phyloP scores from a whole-genome alignment of 2,888 invertebrate species.

The Sminthurides aquaticus region DNA sequence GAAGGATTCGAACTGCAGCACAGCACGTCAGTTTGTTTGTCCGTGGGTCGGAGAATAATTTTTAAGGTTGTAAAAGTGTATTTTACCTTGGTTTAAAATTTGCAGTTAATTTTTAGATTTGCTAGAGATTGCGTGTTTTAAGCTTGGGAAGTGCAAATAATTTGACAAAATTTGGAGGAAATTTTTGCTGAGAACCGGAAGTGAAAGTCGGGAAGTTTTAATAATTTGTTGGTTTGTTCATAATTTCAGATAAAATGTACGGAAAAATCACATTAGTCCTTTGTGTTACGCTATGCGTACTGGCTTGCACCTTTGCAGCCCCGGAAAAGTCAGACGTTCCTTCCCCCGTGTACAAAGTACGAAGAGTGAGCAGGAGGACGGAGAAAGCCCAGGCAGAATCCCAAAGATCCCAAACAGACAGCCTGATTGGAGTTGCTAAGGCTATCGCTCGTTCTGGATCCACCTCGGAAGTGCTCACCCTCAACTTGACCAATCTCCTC shows the following conservation, averaged over 20 bases:
- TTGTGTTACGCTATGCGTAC: constrained; percentile 29
- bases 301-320: constrained; percentile 31
- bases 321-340: constrained; percentile 8
- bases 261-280: constrained; percentile 37
- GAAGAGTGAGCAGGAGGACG: constrained; percentile 9
- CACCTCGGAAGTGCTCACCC: constrained; percentile 60
- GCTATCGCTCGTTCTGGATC: constrained; percentile 42
- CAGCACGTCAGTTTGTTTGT: too few relatives aligned
- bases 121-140: too few relatives aligned
- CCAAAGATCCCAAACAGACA: constrained; percentile 33
- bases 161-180: too few relatives aligned
- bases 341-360: constrained; percentile 17
- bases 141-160: too few relatives aligned
- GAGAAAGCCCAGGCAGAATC: constrained; percentile 24
- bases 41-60: too few relatives aligned
- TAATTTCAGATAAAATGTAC: constrained; percentile 32
- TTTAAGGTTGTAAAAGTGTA: too few relatives aligned
- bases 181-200: too few relatives aligned
- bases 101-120: too few relatives aligned
- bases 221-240: background rate
- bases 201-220: too few relatives aligned
- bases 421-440: constrained; percentile 39
- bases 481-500: constrained; percentile 73
- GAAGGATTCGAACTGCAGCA: too few relatives aligned
- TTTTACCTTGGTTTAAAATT: too few relatives aligned